Conservation (phyloP, 2,797 vertebrate species). For the Buceros bicornis region DNA sequence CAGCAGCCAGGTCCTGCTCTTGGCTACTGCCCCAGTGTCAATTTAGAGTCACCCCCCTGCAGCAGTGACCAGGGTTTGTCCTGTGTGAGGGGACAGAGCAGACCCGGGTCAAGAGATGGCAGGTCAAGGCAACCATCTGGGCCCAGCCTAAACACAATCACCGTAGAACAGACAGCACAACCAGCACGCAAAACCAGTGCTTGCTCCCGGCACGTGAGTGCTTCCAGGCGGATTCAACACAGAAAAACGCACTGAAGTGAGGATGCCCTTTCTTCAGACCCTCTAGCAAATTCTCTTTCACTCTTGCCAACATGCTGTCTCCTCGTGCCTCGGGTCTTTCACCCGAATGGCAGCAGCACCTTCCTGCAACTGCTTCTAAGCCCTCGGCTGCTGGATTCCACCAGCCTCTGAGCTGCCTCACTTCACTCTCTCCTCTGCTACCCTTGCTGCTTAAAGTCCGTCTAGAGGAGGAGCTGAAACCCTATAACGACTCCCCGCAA, state of each 20-base stretch:
- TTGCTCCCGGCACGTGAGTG: not conserved
- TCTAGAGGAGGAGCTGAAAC: not conserved
- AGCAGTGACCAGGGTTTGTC: not conserved
- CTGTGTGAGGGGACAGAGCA: not conserved
- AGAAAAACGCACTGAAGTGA: not conserved
- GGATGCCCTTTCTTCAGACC: slow-evolving; percentile 15
- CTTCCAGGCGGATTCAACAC: slow-evolving; percentile 46
- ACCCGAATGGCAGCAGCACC: not conserved
- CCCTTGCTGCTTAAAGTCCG: not conserved
- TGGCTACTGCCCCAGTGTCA: not conserved
- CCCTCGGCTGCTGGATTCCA: not conserved
- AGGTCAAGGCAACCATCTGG: not conserved
- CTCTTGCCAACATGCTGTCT: slow-evolving; percentile 8
- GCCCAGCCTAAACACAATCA: not conserved
- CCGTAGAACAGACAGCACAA: slow-evolving; percentile 1
- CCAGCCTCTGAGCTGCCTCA: not conserved
- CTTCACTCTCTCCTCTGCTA: not conserved
- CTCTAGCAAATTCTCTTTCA: slow-evolving; percentile 1
- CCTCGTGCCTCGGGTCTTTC: not conserved
- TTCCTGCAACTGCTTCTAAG: not conserved
- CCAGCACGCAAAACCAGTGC: not conserved
- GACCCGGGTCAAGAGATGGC: not conserved
- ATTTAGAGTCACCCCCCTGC: not conserved
- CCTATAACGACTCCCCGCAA: not conserved
- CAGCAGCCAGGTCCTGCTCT: not conserved